Conservation (phyloP, 2,888 invertebrate species). For the Drosophila neonasuta region DNA sequence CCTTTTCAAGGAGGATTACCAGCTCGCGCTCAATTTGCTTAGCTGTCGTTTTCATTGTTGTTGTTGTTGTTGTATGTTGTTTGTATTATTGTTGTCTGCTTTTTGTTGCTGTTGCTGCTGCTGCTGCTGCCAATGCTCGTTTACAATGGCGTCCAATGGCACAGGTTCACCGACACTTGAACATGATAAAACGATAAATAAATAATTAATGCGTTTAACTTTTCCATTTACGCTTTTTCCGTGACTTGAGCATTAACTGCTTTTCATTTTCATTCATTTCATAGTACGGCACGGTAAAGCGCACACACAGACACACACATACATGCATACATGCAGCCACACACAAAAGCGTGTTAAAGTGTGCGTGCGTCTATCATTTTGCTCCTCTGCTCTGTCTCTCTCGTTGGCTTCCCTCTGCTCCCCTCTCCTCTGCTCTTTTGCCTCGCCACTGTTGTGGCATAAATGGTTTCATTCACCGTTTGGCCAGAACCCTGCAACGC, state of each 20-base stretch:
- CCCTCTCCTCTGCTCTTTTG: not conserved
- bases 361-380: conserved; percentile 39
- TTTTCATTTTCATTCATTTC: conserved; percentile 75
- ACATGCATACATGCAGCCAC: conserved; percentile 13
- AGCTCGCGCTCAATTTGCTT: conserved; percentile 66
- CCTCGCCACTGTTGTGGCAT: conserved; percentile 12
- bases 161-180: conserved; percentile 77
- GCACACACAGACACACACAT: conserved; percentile 18
- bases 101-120: conserved; percentile 34
- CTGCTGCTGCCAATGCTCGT: conserved; percentile 29
- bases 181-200: conserved; percentile 74
- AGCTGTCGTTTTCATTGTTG: conserved; percentile 49
- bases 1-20: conserved; percentile 56
- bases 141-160: conserved; percentile 42
- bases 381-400: conserved; percentile 13
- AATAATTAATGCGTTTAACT: conserved; percentile 80
- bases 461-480: conserved; percentile 48
- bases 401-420: not conserved
- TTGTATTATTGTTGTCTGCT: conserved; percentile 10
- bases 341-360: conserved; percentile 48
- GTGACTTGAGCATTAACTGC: conserved; percentile 75
- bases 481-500: conserved; percentile 39
- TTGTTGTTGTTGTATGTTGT: conserved; percentile 35
- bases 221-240: conserved; percentile 78
- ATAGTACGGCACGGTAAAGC: conserved; percentile 31